Evolutionary conservation across 92 coral and sea anemone genomes (phyloP), one percentile per base, ranked within the genome.

Genomic region (Epizoanthus rinbou): DNA sequence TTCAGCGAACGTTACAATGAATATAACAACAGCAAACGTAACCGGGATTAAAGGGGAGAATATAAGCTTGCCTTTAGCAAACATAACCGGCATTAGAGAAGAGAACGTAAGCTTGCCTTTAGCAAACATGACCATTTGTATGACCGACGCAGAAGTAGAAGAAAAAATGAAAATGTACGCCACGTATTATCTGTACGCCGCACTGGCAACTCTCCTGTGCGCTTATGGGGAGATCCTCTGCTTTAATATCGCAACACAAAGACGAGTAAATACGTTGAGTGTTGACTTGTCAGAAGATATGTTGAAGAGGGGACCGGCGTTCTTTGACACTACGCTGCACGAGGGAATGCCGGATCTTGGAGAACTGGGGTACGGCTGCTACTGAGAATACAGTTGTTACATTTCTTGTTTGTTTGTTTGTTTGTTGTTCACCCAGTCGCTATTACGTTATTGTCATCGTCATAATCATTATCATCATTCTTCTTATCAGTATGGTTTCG

Each of bases 171-270:
- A 86, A 53, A 90, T 90, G 75, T 95, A 89, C 81, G 94, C 93
- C 0, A 24, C 85, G 53, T 95, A 93, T 70, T 95, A 95, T 74
- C 70, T 92, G 3, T 93, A 84, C 52, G 98, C 97, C 3, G 98
- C 98, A 8, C 66, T 95, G 13, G 94, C 85, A 14, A 95, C 98
- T 35, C 84, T 95, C 33, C 22, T 91, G 22, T 95, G 97, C 80
- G 97, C 98, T 17, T 94, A 91, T 24, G 98, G 98, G 23, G 98
- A 95, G 74, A 90, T 90, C 69, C 83, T 95, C 18, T 87, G 94
- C 75, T 95, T 98, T 95, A 95, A 85, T 69, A 84, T 95, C 33
- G 98, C 94, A 13, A 84, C 98, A 8, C 95, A 89, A 73, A 85
- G 94, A 63, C 91, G 93, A 6, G 93, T 87, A 3, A 84, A 79